Evolutionary conservation across 2,888 invertebrate species (phyloP), one percentile per base, ranked within the genome.

Genomic region (Leptinotarsa juncta): DNA sequence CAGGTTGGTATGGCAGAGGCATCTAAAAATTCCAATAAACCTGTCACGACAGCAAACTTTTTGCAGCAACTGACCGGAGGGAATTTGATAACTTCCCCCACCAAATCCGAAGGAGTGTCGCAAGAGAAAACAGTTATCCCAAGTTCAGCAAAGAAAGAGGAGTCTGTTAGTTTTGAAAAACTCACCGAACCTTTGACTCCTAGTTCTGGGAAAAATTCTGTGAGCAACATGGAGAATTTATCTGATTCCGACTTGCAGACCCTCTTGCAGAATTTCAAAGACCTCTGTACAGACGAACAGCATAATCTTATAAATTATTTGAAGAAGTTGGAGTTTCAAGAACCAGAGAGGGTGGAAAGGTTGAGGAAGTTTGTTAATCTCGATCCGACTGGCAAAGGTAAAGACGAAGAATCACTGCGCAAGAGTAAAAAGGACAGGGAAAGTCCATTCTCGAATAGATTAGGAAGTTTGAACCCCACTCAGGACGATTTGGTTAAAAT

Each of bases 191-290:
- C 79, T 26, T 76, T 53, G 67, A 81, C 74, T 80, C 85, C 77
- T 75, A 81, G 78, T 26, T 80, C 81, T 2, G 78, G 76, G 48
- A 78, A 77, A 70, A 79, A 75, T 26, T 71, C 80, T 16, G 79
- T 81, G 12, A 82, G 71, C 67, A 81, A 81, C 71, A 93, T 95
- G 91, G 95, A 95, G 80, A 93, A 92, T 15, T 88, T 96, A 12
- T 94, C 95, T 0, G 95, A 96, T 85, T 92, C 93, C 0, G 96
- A 96, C 83, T 86, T 96, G 66, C 94, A 95, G 84, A 93, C 94
- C 0, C 87, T 96, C 1, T 85, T 96, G 72, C 94, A 95, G 85
- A 96, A 95, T 84, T 94, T 94, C 81, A 95, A 94, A 85, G 94
- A 95, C 82, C 87, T 96, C 16, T 93, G 93, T 0, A 91, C 92